Evolutionary conservation across 2,888 invertebrate genomes (phyloP).

Genomic region (Eurois occulta): DNA sequence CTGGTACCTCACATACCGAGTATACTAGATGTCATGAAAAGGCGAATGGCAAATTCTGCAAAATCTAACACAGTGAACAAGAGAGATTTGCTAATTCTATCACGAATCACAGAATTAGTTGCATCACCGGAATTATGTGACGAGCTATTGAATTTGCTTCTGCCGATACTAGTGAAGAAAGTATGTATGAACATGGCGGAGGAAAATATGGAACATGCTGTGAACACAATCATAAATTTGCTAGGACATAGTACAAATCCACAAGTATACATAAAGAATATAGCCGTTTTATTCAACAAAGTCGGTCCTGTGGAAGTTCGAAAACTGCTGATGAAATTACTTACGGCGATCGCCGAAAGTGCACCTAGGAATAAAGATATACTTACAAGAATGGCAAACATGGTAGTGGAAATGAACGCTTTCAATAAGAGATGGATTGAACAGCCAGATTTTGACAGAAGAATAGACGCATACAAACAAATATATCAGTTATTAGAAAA

Average conservation of each 20-base stretch:
- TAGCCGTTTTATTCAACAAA: constrained; percentile 93
- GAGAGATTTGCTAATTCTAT: constrained; percentile 93
- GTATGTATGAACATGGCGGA: constrained; percentile 91
- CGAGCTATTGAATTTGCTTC: constrained; percentile 92
- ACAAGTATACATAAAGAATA: constrained; percentile 92
- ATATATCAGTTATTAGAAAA: constrained; percentile 90
- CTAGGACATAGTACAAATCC: constrained; percentile 92
- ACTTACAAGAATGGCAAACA: constrained; percentile 87
- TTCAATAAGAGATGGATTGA: constrained; percentile 97
- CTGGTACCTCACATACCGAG: constrained; percentile 93
- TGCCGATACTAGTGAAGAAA: constrained; percentile 93
- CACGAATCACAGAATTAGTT: constrained; percentile 94
- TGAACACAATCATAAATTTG: constrained; percentile 94
- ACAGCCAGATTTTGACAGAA: constrained; percentile 96
- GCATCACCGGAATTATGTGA: constrained; percentile 92
- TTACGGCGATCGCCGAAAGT: constrained; percentile 91
- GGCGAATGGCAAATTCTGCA: constrained; percentile 91
- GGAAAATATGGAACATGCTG: constrained; percentile 92
- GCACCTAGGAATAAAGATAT: constrained; percentile 80
- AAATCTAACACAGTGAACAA: constrained; percentile 91
- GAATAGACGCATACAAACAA: constrained; percentile 94
- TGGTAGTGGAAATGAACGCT: constrained; percentile 94
- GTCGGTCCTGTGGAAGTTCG: constrained; percentile 92
- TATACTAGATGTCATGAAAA: constrained; percentile 93
- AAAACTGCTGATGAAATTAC: constrained; percentile 92